These are phyloP conservation scores for Orycteropus afer DNA, from an alignment of 2,113 vertebrate species.

Conservation along the genomic window DNA sequence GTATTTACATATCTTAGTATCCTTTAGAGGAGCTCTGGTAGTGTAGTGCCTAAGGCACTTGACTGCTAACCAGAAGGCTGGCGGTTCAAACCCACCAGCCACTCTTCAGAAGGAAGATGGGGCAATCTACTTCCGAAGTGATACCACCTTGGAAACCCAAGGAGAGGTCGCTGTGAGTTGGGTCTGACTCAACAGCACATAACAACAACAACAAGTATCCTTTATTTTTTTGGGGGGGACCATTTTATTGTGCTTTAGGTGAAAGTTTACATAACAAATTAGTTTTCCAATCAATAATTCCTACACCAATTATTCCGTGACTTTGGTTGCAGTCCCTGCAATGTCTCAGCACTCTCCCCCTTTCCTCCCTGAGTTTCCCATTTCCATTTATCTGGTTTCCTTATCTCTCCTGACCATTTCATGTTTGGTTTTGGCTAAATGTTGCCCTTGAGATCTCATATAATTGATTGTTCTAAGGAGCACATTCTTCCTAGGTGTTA, in stretches of 20 bases:
- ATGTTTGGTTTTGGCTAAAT: background rate
- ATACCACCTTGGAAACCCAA: too few relatives aligned
- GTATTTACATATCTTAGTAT: background rate
- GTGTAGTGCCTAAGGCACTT: too few relatives aligned
- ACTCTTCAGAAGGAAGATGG: too few relatives aligned
- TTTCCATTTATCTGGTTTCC: background rate
- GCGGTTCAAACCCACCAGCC: too few relatives aligned
- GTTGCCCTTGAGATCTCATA: background rate
- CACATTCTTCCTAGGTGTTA: background rate
- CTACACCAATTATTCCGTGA: background rate
- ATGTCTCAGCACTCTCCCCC: background rate
- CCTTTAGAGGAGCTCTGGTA: too few relatives aligned
- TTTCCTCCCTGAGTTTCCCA: background rate
- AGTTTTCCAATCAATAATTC: background rate
- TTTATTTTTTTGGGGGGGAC: background rate
- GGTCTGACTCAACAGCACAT: too few relatives aligned
- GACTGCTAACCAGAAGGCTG: too few relatives aligned
- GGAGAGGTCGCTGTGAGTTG: too few relatives aligned
- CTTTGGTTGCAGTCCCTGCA: background rate
- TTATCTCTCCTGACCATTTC: background rate
- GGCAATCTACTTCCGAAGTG: too few relatives aligned
- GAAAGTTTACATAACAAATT: background rate
- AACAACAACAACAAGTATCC: too few relatives aligned
- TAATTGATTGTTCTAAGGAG: background rate
- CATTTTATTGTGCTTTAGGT: background rate